phyloP scores from a whole-genome alignment of 2,113 vertebrate genomes.

The Myiozetetes cayanensis region DNA sequence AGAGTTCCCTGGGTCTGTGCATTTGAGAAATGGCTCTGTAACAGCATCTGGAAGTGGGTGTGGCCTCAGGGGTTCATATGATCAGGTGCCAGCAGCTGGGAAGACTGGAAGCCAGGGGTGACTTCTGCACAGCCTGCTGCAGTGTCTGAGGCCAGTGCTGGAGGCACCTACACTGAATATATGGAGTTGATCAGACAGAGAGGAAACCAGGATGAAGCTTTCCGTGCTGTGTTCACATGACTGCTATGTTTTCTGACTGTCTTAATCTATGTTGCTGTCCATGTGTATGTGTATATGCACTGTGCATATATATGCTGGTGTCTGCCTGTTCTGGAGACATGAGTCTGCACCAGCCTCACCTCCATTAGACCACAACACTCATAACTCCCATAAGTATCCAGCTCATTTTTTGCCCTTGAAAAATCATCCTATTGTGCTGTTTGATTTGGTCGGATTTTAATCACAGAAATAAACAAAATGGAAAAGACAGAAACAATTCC shows the following conservation, averaged over 20 bases:
- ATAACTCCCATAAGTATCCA: neutral
- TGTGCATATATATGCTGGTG: neutral
- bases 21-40: neutral
- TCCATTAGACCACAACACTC: neutral
- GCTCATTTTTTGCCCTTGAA: neutral
- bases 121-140: neutral
- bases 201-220: neutral
- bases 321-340: neutral
- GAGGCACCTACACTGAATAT: neutral
- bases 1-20: neutral
- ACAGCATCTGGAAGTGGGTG: neutral
- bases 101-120: neutral
- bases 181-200: neutral
- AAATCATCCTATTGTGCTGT: neutral
- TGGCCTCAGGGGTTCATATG: neutral
- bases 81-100: neutral
- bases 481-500: neutral
- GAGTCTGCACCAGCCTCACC: neutral
- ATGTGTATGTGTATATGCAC: no score
- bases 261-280: neutral
- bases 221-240: neutral
- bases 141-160: neutral
- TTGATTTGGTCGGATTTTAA: neutral
- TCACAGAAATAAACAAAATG: neutral
- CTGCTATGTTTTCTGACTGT: neutral